Conservation (phyloP, 1,140 invertebrate species). For the Tetramorium parvispinum region DNA sequence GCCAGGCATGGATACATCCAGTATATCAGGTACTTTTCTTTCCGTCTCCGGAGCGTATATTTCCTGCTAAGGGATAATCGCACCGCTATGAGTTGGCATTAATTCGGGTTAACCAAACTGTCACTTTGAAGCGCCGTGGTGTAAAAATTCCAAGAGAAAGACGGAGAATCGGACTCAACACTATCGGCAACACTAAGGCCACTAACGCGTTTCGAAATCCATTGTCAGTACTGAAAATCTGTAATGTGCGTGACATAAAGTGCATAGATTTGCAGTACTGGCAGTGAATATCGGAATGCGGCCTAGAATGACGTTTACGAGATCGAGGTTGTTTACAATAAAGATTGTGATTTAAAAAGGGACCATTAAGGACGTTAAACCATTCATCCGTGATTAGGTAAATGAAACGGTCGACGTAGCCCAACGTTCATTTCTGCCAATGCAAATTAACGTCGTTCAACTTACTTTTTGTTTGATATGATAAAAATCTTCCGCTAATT, state of each 20-base stretch:
- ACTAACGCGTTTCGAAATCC: no score
- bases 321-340: not conserved
- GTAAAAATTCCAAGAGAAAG: not conserved
- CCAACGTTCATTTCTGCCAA: not conserved
- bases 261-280: no score
- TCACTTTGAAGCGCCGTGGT: not conserved
- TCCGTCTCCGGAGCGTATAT: no score
- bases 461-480: no score
- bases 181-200: no score
- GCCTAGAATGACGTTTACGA: not conserved
- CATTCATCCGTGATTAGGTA: not conserved
- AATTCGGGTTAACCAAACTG: not conserved
- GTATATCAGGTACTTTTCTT: conserved; percentile 81
- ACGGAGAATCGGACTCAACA: not conserved
- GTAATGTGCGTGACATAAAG: no score
- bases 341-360: not conserved
- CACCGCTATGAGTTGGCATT: not conserved
- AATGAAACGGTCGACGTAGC: not conserved
- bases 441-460: no score
- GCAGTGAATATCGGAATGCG: no score
- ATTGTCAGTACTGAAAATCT: no score
- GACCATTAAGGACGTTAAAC: not conserved
- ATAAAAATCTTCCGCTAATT: no score
- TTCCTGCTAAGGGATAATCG: not conserved
- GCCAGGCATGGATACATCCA: conserved; percentile 85